Evolutionary conservation across 2,113 vertebrate species (phyloP), one percentile per base, ranked within the genome.

Genomic region (Cebidichthys violaceus): DNA sequence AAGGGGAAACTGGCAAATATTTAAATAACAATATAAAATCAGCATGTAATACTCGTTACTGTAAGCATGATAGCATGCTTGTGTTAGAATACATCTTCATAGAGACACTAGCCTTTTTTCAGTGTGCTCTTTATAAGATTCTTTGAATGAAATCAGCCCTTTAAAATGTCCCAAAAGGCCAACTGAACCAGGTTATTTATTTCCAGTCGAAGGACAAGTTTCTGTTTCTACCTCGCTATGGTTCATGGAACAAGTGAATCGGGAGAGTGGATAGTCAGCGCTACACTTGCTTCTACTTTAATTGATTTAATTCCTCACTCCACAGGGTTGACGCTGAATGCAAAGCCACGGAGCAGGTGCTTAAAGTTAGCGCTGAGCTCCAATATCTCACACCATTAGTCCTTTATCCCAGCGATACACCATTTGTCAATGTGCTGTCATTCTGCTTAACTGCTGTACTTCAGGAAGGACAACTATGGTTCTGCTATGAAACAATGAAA

Each of bases 331-430:
- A 69, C 37, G 57, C 75, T 79, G 68, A 87, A 89, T 71, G 64
- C 81, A 75, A 82, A 87, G 85, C 85, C 74, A 72, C 24, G 9
- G 72, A 81, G 76, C 79, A 83, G 79, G 75, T 79, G 88, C 86
- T 90, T 76, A 82, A 84, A 90, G 77, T 85, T 86, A 33, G 75
- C 60, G n/a, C 70, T 84, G 75, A 90, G 77, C 79, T 86, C 86
- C 87, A 90, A 93, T 89, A 89, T 83, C 70, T 89, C 86, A 91
- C 73, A 88, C 83, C 86, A 86, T 93, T 94, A 90, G 84, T 47
- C 79, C 69, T 82, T 86, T 86, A 73, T 78, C 79, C 59, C 84
- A 39, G 64, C 61, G 47, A 70, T 57, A 60, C 29, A 27, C 73
- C 68, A 92, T 93, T 89, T 69, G 75, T 93, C 88, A 92, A 59